Percentiles rank a stretch among this genome's conserved stretches.
Conservation (phyloP, 2,797 vertebrate species). For the Eulemur rubriventer region DNA sequence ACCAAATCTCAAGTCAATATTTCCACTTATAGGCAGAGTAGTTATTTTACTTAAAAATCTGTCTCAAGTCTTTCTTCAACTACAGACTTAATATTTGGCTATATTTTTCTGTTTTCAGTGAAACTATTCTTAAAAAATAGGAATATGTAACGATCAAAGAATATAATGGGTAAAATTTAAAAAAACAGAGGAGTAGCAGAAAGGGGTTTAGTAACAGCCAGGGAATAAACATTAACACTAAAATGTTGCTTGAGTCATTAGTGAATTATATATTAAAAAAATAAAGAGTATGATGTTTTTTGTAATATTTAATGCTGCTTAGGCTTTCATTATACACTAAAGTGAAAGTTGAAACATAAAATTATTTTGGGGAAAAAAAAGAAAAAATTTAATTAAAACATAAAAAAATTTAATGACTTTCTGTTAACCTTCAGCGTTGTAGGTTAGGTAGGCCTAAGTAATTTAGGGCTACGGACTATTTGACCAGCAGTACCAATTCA, state of each 20-base stretch:
- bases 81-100: conserved; percentile 1
- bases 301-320: background rate
- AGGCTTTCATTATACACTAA: background rate
- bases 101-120: conserved; percentile 59
- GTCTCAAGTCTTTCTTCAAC: background rate
- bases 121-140: conserved; percentile 57
- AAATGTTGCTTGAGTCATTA: background rate
- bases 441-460: background rate
- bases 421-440: background rate
- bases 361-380: background rate
- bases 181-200: conserved; percentile 31
- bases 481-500: background rate
- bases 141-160: conserved; percentile 49
- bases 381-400: conserved; percentile 18
- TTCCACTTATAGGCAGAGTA: conserved; percentile 33
- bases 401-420: background rate
- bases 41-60: conserved; percentile 46
- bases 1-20: conserved; percentile 49
- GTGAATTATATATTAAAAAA: conserved; percentile 16
- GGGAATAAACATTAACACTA: conserved; percentile 29
- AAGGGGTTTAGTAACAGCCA: conserved; percentile 10
- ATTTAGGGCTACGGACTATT: background rate
- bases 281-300: background rate
- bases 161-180: conserved; percentile 39
- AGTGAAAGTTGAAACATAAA: conserved; percentile 51